A percentile compares a stretch with the other conserved stretches of the same genome.
These are phyloP conservation scores for Tautogolabrus adspersus DNA, from an alignment of 2,113 vertebrate genomes.

Conservation along the genomic window DNA sequence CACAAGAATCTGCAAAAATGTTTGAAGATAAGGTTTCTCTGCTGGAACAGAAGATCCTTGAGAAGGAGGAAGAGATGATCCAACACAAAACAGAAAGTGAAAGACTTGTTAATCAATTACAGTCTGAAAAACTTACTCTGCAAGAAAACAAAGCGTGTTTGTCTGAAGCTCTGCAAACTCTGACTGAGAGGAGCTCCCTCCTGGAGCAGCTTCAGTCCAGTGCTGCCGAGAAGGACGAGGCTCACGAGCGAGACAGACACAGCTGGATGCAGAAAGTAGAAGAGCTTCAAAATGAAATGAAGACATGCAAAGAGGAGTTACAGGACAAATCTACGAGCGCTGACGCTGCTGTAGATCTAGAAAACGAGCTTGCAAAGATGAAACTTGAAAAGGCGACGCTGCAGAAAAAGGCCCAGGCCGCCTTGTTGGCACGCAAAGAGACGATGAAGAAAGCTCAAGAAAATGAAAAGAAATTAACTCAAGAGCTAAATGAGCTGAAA, in stretches of 20 bases:
- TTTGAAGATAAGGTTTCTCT: conserved; percentile 68
- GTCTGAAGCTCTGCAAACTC: conserved; percentile 69
- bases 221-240: conserved; percentile 71
- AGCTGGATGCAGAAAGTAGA: conserved; percentile 75
- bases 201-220: conserved; percentile 74
- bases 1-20: conserved; percentile 62
- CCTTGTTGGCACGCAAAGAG: conserved; percentile 82
- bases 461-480: conserved; percentile 71
- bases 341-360: conserved; percentile 33
- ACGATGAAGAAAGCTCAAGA: conserved; percentile 76
- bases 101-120: conserved; percentile 56
- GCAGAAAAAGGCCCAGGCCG: conserved; percentile 84
- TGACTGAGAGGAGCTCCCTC: conserved; percentile 76
- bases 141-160: conserved; percentile 77
- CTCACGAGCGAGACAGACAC: conserved; percentile 69
- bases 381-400: conserved; percentile 82
- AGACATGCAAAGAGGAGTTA: conserved; percentile 56
- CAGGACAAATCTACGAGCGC: conserved; percentile 44
- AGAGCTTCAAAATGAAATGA: conserved; percentile 74
- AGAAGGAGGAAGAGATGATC: conserved; percentile 79
- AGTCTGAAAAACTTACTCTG: conserved; percentile 62
- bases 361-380: conserved; percentile 63
- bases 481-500: conserved; percentile 78
- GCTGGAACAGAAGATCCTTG: conserved; percentile 75
- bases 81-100: conserved; percentile 65